These are phyloP conservation scores for Marmota flaviventris DNA, from an alignment of 2,113 vertebrate genomes.

Conservation along the genomic window DNA sequence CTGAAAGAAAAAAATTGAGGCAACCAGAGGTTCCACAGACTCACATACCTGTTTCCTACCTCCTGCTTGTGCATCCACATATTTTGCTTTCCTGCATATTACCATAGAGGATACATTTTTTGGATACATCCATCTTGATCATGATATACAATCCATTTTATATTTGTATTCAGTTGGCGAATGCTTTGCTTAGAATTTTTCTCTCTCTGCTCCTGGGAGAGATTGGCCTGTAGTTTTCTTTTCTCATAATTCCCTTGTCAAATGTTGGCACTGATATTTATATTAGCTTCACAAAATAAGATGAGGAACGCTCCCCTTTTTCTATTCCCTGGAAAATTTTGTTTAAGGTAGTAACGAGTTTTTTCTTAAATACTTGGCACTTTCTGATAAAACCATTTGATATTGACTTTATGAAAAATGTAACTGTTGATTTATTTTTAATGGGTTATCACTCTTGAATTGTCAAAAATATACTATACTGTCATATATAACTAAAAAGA, in stretches of 20 bases:
- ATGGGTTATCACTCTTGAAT: neutral
- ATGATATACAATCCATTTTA: neutral
- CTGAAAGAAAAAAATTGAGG: neutral
- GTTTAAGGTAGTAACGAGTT: conserved; percentile 31
- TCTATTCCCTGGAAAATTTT: conserved; percentile 1
- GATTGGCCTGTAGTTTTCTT: neutral
- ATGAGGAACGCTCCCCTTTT: neutral
- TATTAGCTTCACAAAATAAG: conserved; percentile 18
- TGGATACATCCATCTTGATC: neutral
- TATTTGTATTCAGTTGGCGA: conserved; percentile 54
- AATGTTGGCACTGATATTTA: neutral
- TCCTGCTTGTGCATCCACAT: neutral
- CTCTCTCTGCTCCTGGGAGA: conserved; percentile 18
- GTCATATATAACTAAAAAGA: too few species aligned
- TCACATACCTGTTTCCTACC: neutral
- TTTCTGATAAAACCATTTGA: conserved; percentile 4
- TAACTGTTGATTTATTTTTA: conserved; percentile 31
- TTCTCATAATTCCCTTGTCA: conserved; percentile 8
- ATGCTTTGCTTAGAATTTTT: conserved; percentile 59
- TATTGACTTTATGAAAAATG: neutral
- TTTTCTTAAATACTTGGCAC: conserved; percentile 38
- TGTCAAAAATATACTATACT: too few species aligned
- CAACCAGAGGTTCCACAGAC: neutral
- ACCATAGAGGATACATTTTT: neutral
- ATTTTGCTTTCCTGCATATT: conserved; percentile 3